These are phyloP conservation scores for Muscicapa adusta DNA, from an alignment of 2,113 vertebrate species.

Conservation along the genomic window DNA sequence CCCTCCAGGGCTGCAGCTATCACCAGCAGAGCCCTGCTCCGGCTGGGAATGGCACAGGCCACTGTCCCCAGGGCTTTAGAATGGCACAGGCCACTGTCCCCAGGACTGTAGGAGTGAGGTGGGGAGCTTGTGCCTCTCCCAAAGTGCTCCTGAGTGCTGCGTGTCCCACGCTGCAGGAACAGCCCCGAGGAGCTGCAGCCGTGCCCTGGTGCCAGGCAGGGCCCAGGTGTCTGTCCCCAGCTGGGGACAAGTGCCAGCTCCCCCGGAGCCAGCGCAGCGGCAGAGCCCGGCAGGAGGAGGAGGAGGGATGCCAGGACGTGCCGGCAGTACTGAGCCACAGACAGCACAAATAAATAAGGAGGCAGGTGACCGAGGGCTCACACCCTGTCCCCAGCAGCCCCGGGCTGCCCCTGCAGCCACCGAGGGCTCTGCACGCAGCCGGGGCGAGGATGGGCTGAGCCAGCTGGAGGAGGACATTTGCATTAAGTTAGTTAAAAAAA, in stretches of 20 bases:
- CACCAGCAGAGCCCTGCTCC: constrained; percentile 41
- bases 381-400: not conserved
- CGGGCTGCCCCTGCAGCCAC: not conserved
- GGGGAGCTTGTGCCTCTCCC: not conserved
- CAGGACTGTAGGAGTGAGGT: fast-evolving
- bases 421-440: not conserved
- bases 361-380: not conserved
- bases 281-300: not conserved
- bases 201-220: not conserved
- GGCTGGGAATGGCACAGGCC: not conserved
- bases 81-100: not conserved
- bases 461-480: not conserved
- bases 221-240: not conserved
- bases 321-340: not conserved
- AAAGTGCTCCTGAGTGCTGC: not conserved
- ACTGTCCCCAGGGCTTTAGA: not conserved
- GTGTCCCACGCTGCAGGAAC: not conserved
- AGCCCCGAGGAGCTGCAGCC: not conserved
- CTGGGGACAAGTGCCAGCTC: not conserved
- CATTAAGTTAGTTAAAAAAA: constrained; percentile 19
- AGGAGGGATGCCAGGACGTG: not conserved
- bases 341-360: constrained; percentile 39
- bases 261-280: too few species aligned
- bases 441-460: not conserved
- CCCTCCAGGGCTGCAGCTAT: constrained; percentile 16